phyloP scores from a whole-genome alignment of 2,113 vertebrate species.

The Onychostruthus taczanowskii region DNA sequence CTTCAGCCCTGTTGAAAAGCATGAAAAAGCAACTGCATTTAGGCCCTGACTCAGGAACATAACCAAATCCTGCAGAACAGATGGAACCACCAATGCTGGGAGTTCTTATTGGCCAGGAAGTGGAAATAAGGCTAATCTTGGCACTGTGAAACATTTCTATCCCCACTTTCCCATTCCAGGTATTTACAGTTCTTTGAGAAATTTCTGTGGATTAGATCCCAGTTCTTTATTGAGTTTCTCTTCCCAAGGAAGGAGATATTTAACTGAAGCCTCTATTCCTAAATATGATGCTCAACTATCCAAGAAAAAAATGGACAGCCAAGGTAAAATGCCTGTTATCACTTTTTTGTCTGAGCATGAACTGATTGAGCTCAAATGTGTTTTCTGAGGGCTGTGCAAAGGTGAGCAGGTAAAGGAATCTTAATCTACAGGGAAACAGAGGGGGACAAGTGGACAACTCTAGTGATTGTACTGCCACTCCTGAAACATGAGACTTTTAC shows the following conservation, averaged over 20 bases:
- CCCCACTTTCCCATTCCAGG: background rate
- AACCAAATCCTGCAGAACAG: background rate
- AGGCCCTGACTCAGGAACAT: background rate
- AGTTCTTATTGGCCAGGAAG: background rate
- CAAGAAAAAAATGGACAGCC: background rate
- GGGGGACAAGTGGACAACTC: background rate
- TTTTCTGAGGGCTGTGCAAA: background rate
- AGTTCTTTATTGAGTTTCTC: background rate
- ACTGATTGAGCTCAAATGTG: background rate
- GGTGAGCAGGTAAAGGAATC: background rate
- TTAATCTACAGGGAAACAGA: background rate
- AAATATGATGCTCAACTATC: background rate
- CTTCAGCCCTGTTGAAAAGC: background rate
- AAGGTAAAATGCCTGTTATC: background rate
- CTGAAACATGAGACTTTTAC: background rate
- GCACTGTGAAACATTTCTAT: background rate
- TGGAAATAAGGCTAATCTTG: background rate
- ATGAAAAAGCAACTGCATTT: background rate
- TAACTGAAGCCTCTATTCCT: background rate
- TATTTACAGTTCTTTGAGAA: background rate
- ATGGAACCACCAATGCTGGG: background rate
- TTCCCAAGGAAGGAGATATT: background rate
- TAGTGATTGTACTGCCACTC: background rate
- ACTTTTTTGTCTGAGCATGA: background rate
- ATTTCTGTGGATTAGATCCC: background rate